phyloP scores from a whole-genome alignment of 2,888 invertebrate genomes.

The Erebia palarica region DNA sequence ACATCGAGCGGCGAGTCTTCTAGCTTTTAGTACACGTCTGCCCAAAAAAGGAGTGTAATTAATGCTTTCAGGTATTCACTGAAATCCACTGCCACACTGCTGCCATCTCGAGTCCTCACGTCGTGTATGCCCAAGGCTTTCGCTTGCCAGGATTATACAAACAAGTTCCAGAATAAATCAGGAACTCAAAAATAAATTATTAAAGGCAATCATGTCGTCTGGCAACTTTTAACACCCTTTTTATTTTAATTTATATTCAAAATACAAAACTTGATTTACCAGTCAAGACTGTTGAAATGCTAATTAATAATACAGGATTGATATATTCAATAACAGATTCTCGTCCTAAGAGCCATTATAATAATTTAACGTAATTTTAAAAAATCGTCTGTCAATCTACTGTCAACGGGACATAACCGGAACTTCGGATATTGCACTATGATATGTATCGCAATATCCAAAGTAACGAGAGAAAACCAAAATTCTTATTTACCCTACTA shows the following conservation, averaged over 20 bases:
- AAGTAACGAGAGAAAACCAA: no score
- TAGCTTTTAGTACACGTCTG: no score
- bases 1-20: no score
- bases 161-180: conserved; percentile 14
- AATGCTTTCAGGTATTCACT: no score
- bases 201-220: conserved; percentile 20
- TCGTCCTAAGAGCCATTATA: background rate
- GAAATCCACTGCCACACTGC: no score
- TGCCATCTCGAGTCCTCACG: no score
- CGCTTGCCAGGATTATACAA: background rate
- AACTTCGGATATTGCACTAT: no score
- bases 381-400: background rate
- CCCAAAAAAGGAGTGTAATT: no score
- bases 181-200: conserved; percentile 17
- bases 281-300: conserved; percentile 20
- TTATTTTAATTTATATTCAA: background rate
- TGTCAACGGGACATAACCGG: no score
- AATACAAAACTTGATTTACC: conserved; percentile 26
- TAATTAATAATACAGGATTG: conserved; percentile 27
- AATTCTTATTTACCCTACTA: no score
- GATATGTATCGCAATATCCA: no score
- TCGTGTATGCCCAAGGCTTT: background rate
- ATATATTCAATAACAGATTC: conserved; percentile 22
- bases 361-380: background rate
- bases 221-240: conserved; percentile 26